Percentiles rank a stretch among this genome's conserved stretches.
Evolutionary conservation across 2,113 vertebrate genomes (phyloP).

Genomic region (Synchiropus splendidus): DNA sequence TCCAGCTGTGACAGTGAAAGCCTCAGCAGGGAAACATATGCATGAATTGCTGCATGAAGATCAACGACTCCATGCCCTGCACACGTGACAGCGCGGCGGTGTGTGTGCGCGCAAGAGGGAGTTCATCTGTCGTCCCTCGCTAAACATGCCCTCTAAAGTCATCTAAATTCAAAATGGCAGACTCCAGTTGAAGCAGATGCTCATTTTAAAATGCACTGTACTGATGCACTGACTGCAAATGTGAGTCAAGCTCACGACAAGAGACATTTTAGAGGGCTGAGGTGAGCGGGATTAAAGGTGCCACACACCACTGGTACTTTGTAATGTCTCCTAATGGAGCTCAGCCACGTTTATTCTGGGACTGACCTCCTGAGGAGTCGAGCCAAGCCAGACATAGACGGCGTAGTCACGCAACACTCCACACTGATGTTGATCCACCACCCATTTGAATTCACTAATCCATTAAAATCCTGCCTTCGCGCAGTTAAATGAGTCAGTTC

Average conservation of each 20-base stretch:
- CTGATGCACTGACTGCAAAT: too few relatives aligned
- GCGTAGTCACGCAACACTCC: slow-evolving; percentile 6
- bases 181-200: background rate
- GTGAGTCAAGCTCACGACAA: too few relatives aligned
- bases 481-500: slow-evolving; percentile 9
- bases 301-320: background rate
- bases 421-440: background rate
- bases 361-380: background rate
- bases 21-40: background rate
- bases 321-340: slow-evolving; percentile 6
- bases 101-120: background rate
- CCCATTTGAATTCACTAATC: slow-evolving; percentile 36
- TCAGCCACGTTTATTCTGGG: slow-evolving; percentile 2
- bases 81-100: background rate
- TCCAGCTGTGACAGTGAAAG: background rate
- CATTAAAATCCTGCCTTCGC: slow-evolving; percentile 21
- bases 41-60: background rate
- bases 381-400: background rate
- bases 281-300: too few relatives aligned
- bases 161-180: slow-evolving; percentile 48
- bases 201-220: too few relatives aligned
- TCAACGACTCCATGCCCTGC: slow-evolving; percentile 3
- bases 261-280: too few relatives aligned
- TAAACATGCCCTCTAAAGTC: slow-evolving; percentile 19
- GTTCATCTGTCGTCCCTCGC: slow-evolving; percentile 1